Conservation (phyloP, 2,888 invertebrate species). For the Rutpela maculata region DNA sequence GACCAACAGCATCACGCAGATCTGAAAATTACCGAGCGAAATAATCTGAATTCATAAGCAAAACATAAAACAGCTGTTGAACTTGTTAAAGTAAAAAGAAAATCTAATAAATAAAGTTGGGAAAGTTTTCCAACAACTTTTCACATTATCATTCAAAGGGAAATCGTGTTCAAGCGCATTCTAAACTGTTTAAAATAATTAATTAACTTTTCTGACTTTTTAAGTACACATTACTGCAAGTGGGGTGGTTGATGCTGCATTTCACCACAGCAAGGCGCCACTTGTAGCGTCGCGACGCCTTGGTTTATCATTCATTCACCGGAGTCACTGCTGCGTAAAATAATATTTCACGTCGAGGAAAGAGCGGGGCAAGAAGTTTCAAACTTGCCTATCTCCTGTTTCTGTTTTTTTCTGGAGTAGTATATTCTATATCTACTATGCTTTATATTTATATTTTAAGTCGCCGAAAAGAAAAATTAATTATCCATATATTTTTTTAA, state of each 20-base stretch:
- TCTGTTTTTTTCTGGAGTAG: too few relatives aligned
- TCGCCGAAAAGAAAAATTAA: too few relatives aligned
- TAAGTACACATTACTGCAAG: constrained; percentile 65
- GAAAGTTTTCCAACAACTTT: constrained; percentile 60
- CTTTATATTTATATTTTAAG: too few relatives aligned
- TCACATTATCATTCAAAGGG: constrained; percentile 69
- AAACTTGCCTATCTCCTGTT: too few relatives aligned
- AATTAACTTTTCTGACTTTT: constrained; percentile 72
- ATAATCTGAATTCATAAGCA: constrained; percentile 45
- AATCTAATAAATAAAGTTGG: constrained; percentile 58
- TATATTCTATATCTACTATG: too few relatives aligned
- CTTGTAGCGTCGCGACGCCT: constrained; percentile 70
- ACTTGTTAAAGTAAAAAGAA: constrained; percentile 55
- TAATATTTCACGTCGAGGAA: not conserved
- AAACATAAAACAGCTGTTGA: constrained; percentile 57
- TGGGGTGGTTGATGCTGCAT: constrained; percentile 54
- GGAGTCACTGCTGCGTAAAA: constrained; percentile 53
- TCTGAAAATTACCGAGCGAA: constrained; percentile 8
- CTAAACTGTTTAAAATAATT: constrained; percentile 71
- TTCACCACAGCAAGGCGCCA: constrained; percentile 69
- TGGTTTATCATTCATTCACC: constrained; percentile 52
- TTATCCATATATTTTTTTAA: too few relatives aligned
- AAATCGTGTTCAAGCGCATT: constrained; percentile 65
- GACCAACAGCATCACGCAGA: not conserved
- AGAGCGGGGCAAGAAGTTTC: too few relatives aligned